Conservation (phyloP, 1,140 invertebrate species). For the Antheraea mylitta region DNA sequence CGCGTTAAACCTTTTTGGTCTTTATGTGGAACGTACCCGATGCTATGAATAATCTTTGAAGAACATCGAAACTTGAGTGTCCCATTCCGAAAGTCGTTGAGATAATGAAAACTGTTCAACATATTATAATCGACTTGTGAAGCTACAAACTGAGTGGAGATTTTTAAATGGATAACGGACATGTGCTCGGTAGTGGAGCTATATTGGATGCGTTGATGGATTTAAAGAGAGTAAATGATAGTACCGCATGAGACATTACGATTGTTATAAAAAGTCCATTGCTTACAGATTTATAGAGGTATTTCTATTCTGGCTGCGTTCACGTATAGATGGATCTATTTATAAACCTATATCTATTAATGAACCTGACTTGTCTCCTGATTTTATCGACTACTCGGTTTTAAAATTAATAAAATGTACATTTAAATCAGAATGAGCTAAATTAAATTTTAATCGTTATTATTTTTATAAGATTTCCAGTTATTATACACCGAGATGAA, state of each 20-base stretch:
- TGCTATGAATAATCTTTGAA: not conserved
- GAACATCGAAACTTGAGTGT: not conserved
- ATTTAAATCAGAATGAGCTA: too few species aligned
- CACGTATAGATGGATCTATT: too few species aligned
- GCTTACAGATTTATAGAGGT: not conserved
- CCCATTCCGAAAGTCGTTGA: not conserved
- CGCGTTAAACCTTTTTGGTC: not conserved
- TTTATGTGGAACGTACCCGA: not conserved
- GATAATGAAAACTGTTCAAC: not conserved
- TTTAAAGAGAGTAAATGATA: slow-evolving; percentile 5
- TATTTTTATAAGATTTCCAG: too few species aligned
- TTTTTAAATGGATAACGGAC: not conserved
- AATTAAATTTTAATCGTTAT: too few species aligned
- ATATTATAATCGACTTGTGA: not conserved
- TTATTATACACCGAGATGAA: too few species aligned
- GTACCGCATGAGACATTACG: not conserved
- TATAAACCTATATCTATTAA: too few species aligned
- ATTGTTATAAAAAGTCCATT: not conserved
- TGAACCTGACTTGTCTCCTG: too few species aligned
- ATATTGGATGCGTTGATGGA: slow-evolving; percentile 7
- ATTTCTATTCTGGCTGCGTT: not conserved
- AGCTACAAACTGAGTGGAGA: not conserved
- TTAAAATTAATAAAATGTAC: too few species aligned
- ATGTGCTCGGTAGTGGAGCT: not conserved
- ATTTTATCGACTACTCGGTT: too few species aligned